A percentile compares a stretch with the other conserved stretches of the same genome.
Conservation (phyloP, 2,797 vertebrate species). For the Malurus splendens region DNA sequence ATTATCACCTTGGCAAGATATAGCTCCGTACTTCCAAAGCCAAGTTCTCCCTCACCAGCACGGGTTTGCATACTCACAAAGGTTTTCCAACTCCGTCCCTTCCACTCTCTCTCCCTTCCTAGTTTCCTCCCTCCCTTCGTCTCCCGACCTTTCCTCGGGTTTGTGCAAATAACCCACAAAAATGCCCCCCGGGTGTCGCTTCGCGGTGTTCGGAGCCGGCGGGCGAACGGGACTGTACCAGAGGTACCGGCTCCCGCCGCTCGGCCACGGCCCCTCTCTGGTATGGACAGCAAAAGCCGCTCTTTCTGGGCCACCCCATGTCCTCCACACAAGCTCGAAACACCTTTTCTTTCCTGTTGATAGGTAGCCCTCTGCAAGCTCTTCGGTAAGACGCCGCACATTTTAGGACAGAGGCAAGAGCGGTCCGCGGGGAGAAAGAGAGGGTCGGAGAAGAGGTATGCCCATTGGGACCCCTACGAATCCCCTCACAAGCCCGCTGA, state of each 20-base stretch:
- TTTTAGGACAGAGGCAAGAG: neutral
- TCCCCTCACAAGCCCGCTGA: neutral
- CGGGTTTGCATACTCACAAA: neutral
- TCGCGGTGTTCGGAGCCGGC: neutral
- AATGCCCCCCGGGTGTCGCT: neutral
- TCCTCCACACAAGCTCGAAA: neutral
- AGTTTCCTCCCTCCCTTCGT: neutral
- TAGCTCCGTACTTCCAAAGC: constrained; percentile 14
- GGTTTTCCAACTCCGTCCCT: neutral
- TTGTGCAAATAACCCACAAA: neutral
- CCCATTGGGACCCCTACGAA: neutral
- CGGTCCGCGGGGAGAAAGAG: neutral
- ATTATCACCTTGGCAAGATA: constrained; percentile 52
- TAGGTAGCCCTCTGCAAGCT: neutral
- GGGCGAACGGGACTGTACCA: neutral
- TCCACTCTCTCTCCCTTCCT: neutral
- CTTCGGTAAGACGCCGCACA: neutral
- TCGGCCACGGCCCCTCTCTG: too few relatives aligned
- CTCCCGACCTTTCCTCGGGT: neutral
- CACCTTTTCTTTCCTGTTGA: neutral
- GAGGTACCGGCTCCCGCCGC: neutral
- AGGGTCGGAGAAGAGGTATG: neutral
- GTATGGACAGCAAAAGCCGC: neutral
- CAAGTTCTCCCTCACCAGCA: neutral
- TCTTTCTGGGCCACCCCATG: neutral